Evolutionary conservation across 2,888 invertebrate species (phyloP).

Genomic region (Microplitis manilae): DNA sequence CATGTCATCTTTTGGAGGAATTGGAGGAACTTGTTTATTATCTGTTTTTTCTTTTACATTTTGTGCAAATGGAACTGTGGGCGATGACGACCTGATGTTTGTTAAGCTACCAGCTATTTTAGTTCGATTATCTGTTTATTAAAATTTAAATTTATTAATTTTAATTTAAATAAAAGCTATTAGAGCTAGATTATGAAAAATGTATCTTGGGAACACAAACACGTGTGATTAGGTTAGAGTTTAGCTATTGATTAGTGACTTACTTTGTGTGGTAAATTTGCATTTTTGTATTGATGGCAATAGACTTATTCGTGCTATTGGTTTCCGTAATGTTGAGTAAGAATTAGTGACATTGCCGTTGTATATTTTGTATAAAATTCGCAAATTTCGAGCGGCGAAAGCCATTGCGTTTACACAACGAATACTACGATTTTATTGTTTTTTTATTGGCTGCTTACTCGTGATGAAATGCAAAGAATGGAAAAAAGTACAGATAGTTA

Average conservation of each 20-base stretch:
- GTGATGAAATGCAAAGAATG: not conserved
- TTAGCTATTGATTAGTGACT: constrained; percentile 43
- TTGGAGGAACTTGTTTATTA: constrained; percentile 69
- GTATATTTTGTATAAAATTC: constrained; percentile 61
- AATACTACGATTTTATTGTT: not conserved
- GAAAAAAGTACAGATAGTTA: not conserved
- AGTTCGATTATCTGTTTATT: constrained; percentile 50
- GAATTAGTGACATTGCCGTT: constrained; percentile 53
- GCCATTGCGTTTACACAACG: constrained; percentile 56
- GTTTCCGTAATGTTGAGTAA: constrained; percentile 54
- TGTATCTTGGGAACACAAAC: not conserved
- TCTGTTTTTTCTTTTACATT: constrained; percentile 48
- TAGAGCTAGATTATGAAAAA: not conserved
- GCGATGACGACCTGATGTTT: constrained; percentile 58
- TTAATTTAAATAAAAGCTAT: not conserved
- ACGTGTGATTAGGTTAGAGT: constrained; percentile 56
- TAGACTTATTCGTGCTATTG: constrained; percentile 52
- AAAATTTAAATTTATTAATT: not conserved
- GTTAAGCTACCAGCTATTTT: constrained; percentile 61
- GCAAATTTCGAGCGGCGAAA: constrained; percentile 59
- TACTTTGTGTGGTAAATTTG: constrained; percentile 57
- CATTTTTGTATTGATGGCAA: constrained; percentile 54
- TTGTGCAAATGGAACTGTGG: constrained; percentile 42
- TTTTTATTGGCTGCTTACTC: not conserved
- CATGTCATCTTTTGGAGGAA: constrained; percentile 73